Percentiles rank a stretch among this genome's conserved stretches.
phyloP scores from a whole-genome alignment of 2,888 invertebrate species.

The Melanostoma scalare region DNA sequence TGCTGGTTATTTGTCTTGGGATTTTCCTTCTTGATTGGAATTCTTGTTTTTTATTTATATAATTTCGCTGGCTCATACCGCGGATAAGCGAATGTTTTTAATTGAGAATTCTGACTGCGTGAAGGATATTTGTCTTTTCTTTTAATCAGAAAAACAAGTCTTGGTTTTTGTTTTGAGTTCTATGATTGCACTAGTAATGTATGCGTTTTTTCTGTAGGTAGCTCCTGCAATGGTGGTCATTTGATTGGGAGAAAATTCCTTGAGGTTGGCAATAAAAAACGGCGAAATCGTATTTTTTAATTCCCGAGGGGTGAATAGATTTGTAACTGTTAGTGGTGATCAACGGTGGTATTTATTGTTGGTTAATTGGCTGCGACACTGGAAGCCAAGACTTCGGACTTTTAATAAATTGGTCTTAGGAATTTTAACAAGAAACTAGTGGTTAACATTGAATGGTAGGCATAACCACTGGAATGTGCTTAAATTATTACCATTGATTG shows the following conservation, averaged over 20 bases:
- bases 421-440: too few relatives aligned
- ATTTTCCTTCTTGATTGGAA: slow-evolving; percentile 39
- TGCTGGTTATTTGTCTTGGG: not conserved
- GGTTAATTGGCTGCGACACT: slow-evolving; percentile 46
- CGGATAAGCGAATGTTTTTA: slow-evolving; percentile 37
- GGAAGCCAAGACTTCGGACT: not conserved
- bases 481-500: too few relatives aligned
- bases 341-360: slow-evolving; percentile 43
- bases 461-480: too few relatives aligned
- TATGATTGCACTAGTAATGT: slow-evolving; percentile 52
- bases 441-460: too few relatives aligned
- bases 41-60: slow-evolving; percentile 26
- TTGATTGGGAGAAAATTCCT: slow-evolving; percentile 35
- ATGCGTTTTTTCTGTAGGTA: slow-evolving; percentile 16
- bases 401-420: too few relatives aligned
- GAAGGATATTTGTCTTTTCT: slow-evolving; percentile 34
- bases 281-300: slow-evolving; percentile 21
- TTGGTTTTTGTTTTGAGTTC: slow-evolving; percentile 26
- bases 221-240: slow-evolving; percentile 8
- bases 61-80: not conserved
- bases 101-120: slow-evolving; percentile 59
- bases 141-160: slow-evolving; percentile 59
- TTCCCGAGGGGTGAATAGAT: slow-evolving; percentile 57
- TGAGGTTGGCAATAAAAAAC: slow-evolving; percentile 36
- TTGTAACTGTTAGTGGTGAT: slow-evolving; percentile 39